phyloP scores from a whole-genome alignment of 2,113 vertebrate genomes.

The Apodemus sylvaticus region DNA sequence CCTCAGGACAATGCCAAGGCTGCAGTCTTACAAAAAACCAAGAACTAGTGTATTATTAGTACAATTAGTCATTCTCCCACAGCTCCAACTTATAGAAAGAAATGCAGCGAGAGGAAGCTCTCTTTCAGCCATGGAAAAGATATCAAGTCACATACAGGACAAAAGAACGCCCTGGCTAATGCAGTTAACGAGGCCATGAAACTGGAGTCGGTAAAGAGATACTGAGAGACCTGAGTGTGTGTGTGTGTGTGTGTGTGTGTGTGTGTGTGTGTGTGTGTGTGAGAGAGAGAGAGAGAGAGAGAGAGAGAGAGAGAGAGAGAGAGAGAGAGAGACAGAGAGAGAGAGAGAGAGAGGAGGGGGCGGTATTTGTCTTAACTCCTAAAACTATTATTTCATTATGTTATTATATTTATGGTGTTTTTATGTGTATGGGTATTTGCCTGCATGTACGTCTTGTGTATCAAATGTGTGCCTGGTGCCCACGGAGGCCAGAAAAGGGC shows the following conservation, averaged over 20 bases:
- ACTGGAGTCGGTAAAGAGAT: background rate
- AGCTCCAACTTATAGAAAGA: background rate
- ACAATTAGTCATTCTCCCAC: background rate
- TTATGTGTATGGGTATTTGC: too few relatives aligned
- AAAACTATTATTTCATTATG: background rate
- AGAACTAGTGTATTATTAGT: background rate
- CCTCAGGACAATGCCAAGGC: background rate
- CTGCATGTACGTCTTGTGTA: background rate
- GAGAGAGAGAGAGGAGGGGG: too few relatives aligned
- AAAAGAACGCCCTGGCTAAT: background rate
- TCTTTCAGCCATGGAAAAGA: background rate
- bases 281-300: too few relatives aligned
- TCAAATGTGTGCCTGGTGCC: background rate
- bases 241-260: too few relatives aligned
- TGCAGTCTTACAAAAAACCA: background rate
- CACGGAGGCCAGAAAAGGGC: background rate
- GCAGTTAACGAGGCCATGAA: background rate
- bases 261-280: background rate
- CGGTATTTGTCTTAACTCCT: background rate
- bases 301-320: too few relatives aligned
- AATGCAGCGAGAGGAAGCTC: background rate
- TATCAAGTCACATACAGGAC: background rate
- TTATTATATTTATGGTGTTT: too few relatives aligned
- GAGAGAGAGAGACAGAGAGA: too few relatives aligned
- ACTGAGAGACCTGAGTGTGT: background rate